Conservation (phyloP, 1,140 invertebrate genomes). For the Melanaphis sacchari region DNA sequence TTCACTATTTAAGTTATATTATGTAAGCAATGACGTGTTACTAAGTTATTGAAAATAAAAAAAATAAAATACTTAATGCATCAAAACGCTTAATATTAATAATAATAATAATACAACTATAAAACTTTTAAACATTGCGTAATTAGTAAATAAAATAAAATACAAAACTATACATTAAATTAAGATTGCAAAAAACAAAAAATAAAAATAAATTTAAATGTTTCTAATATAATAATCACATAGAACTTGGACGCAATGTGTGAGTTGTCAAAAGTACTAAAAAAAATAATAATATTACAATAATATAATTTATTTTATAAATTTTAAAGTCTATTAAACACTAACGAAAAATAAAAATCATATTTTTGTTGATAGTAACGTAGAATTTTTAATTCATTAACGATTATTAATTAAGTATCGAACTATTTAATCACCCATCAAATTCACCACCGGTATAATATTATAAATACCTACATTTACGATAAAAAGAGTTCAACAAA, state of each 20-base stretch:
- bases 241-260: not conserved
- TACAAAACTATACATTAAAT: not conserved
- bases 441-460: not conserved
- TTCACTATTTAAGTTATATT: not conserved
- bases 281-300: not conserved
- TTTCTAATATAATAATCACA: not conserved
- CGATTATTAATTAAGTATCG: not conserved
- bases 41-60: not conserved
- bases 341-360: not conserved
- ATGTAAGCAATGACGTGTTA: not conserved
- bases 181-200: not conserved
- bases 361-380: not conserved
- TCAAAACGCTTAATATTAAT: not conserved
- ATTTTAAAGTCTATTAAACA: too few relatives aligned
- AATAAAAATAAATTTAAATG: not conserved
- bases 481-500: not conserved
- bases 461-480: not conserved
- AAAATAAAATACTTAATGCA: not conserved
- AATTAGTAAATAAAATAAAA: not conserved
- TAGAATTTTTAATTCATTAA: not conserved
- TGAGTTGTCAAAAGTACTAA: not conserved
- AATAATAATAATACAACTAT: too few relatives aligned
- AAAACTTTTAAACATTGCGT: not conserved
- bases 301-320: not conserved
- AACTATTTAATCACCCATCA: not conserved